Evolutionary conservation across 2,888 invertebrate genomes (phyloP).

Genomic region (Onthophagus sagittarius): DNA sequence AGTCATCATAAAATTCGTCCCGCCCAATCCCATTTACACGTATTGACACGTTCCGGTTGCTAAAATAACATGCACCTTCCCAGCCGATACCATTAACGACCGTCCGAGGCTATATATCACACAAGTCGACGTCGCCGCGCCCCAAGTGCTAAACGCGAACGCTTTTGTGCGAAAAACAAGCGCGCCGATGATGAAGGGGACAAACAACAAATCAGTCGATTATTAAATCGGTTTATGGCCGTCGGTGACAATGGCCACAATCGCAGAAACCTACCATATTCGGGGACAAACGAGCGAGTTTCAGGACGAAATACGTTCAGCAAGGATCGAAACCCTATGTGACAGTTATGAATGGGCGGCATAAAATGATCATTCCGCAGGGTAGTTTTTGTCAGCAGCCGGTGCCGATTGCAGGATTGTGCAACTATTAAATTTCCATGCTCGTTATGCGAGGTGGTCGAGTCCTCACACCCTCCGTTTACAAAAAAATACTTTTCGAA

Average conservation of each 20-base stretch:
- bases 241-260: slow-evolving; percentile 35
- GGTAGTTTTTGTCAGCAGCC: slow-evolving; percentile 36
- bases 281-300: not conserved
- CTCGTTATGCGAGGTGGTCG: slow-evolving; percentile 32
- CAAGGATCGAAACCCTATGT: slow-evolving; percentile 37
- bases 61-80: not conserved
- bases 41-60: not conserved
- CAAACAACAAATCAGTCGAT: slow-evolving; percentile 42
- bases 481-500: not conserved
- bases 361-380: slow-evolving; percentile 44
- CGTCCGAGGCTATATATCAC: slow-evolving; percentile 2
- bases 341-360: slow-evolving; percentile 40
- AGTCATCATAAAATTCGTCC: not conserved
- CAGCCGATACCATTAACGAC: slow-evolving; percentile 21
- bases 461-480: not conserved
- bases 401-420: slow-evolving; percentile 40
- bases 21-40: not conserved
- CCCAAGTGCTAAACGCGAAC: slow-evolving; percentile 38
- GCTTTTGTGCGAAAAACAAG: slow-evolving; percentile 43
- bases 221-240: slow-evolving; percentile 43
- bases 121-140: slow-evolving; percentile 29
- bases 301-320: slow-evolving; percentile 33
- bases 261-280: slow-evolving; percentile 33
- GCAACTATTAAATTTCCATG: slow-evolving; percentile 45
- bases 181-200: slow-evolving; percentile 40